These are phyloP conservation scores for Venturia canescens DNA, from an alignment of 1,140 invertebrate species.

Conservation along the genomic window DNA sequence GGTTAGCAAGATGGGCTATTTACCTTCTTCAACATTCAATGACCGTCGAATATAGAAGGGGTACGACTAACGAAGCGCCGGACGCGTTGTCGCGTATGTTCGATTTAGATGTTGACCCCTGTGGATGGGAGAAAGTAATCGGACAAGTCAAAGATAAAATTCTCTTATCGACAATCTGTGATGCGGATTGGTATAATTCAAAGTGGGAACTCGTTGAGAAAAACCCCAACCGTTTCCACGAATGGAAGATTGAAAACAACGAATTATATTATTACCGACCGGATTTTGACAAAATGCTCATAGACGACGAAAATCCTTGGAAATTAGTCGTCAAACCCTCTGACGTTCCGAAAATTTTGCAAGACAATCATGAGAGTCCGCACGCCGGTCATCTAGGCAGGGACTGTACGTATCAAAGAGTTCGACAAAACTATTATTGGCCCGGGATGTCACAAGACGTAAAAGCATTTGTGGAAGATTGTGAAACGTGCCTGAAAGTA, in stretches of 20 bases:
- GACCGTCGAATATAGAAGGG: slow-evolving; percentile 26
- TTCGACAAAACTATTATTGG: slow-evolving; percentile 42
- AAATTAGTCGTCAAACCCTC: slow-evolving; percentile 10
- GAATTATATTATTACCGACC: background rate
- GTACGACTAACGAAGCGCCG: slow-evolving; percentile 46
- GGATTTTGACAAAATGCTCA: background rate
- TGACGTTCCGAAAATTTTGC: slow-evolving; percentile 1
- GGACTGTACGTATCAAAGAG: slow-evolving; percentile 20
- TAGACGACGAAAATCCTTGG: slow-evolving; percentile 10
- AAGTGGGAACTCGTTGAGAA: slow-evolving; percentile 38
- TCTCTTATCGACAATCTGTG: slow-evolving; percentile 28
- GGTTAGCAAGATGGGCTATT: slow-evolving; percentile 35
- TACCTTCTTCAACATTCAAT: slow-evolving; percentile 38
- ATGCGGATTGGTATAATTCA: slow-evolving; percentile 42
- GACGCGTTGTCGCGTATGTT: slow-evolving; percentile 36
- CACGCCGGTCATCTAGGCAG: slow-evolving; percentile 30
- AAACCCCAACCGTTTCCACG: slow-evolving; percentile 41
- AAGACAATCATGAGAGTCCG: background rate
- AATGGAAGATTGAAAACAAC: slow-evolving; percentile 42
- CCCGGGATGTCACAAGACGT: slow-evolving; percentile 28
- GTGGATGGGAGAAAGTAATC: background rate
- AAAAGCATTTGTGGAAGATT: slow-evolving; percentile 26
- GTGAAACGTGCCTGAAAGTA: slow-evolving; percentile 35
- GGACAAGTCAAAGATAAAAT: background rate
- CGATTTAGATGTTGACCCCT: slow-evolving; percentile 29